Evolutionary conservation across 2,797 vertebrate genomes (phyloP).

Genomic region (Geotrypetes seraphini): DNA sequence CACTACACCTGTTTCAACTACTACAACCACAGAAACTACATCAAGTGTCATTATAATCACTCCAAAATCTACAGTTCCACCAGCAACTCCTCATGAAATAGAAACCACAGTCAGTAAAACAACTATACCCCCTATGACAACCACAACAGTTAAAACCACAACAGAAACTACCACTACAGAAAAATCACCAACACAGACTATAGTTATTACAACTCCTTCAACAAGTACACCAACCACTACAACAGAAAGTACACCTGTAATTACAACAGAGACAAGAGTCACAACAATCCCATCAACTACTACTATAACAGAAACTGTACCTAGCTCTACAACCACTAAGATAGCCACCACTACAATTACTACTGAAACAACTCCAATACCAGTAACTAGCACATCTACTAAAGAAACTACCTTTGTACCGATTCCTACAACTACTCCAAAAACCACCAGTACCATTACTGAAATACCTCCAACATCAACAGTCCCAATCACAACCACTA

Average conservation of each 20-base stretch:
- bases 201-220: not conserved
- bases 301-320: not conserved
- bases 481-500: not conserved
- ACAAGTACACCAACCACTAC: accelerated
- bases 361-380: accelerated
- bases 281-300: not conserved
- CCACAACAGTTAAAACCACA: not conserved
- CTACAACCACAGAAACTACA: not conserved
- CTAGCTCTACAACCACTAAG: not conserved
- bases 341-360: not conserved
- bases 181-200: not conserved
- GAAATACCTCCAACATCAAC: too few relatives aligned
- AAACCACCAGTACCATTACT: not conserved
- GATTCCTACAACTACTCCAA: not conserved
- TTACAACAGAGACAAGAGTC: too few relatives aligned
- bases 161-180: not conserved
- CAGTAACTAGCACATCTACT: not conserved
- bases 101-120: not conserved
- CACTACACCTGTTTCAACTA: not conserved
- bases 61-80: not conserved
- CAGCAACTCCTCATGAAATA: not conserved
- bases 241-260: not conserved
- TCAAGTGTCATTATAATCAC: too few relatives aligned
- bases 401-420: not conserved
- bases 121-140: accelerated